Evolutionary conservation across 1,140 invertebrate species (phyloP), one percentile per base, ranked within the genome.

Genomic region (Bombus huntii): DNA sequence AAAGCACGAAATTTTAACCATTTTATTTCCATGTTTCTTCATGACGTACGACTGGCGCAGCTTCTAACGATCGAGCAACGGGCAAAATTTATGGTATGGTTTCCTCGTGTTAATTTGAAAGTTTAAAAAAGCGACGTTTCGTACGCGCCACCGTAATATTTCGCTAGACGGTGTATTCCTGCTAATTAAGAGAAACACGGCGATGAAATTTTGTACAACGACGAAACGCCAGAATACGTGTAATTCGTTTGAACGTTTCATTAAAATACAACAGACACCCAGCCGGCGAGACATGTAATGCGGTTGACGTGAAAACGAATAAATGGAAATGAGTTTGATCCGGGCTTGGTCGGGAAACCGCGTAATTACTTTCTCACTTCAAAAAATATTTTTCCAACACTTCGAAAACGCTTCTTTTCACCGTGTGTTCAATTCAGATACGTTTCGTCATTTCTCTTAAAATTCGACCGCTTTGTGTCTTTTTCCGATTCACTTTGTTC

Each of bases 281-380:
- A 9, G 8, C 0, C 5, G 8, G 15, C 31, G 42, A 28, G 39
- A 37, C 34, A 39, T 37, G 78, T 37, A 47, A n/a, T 13, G 31
- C 8, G 22, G n/a, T 31, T 78, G 75, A 65, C 44, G 18, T 70
- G 31, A 31, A 80, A 47, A 70, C 37, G 68, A 10, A 42, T 37
- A 22, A 34, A 70, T 80, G 42, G n/a, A 34, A 68, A 79, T 31
- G 42, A 79, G 18, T 44, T 34, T 39, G 68, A 79, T 68, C 42
- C 39, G 2, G 18, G 10, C 12, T 39, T 28, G 34, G 39, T 10
- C 62, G 47, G 47, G 1, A 22, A 31, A 34, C 31, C 62, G 10
- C 77, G 65, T 37, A 37, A 80, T 80, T 79, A 47, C 13, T 37
- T 68, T 44, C 18, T 39, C 5, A 42, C 3, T 13, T 34, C 15